Percentiles rank a stretch among this genome's conserved stretches.
phyloP scores from a whole-genome alignment of 2,888 invertebrate species.

The Balanococcus diminutus region DNA sequence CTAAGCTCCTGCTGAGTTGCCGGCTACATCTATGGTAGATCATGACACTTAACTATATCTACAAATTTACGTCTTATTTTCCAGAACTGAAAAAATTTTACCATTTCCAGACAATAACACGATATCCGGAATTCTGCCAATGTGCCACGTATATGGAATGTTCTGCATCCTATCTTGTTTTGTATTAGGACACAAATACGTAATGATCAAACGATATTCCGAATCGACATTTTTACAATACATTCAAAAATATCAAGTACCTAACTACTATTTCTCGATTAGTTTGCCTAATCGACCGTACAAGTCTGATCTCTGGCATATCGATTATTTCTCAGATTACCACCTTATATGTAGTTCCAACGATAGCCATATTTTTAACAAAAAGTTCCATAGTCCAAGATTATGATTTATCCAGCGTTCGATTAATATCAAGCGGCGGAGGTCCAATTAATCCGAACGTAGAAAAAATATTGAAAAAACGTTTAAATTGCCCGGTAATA shows the following conservation, averaged over 20 bases:
- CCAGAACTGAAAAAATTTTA: conserved; percentile 25
- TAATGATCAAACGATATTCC: conserved; percentile 76
- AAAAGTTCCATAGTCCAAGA: conserved; percentile 63
- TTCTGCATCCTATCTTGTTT: conserved; percentile 68
- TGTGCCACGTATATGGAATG: conserved; percentile 81
- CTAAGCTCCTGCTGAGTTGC: too few relatives aligned
- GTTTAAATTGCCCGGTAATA: conserved; percentile 53
- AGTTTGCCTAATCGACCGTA: neutral
- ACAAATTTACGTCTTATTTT: too few relatives aligned
- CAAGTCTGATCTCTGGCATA: neutral
- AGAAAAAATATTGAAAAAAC: conserved; percentile 41
- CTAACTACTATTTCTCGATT: neutral
- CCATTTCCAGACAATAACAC: conserved; percentile 60
- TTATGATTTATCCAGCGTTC: conserved; percentile 62
- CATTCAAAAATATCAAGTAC: conserved; percentile 67
- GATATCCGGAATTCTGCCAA: conserved; percentile 69
- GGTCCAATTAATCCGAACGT: conserved; percentile 62
- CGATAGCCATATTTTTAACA: conserved; percentile 75
- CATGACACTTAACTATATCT: too few relatives aligned
- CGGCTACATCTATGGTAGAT: too few relatives aligned
- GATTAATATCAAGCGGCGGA: conserved; percentile 62
- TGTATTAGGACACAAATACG: conserved; percentile 67
- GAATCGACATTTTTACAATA: conserved; percentile 71
- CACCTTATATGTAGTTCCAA: conserved; percentile 75
- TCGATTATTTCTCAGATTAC: conserved; percentile 59